These are phyloP conservation scores for Trichacis sp. DNA, from an alignment of 2,888 invertebrate species.

Conservation along the genomic window DNA sequence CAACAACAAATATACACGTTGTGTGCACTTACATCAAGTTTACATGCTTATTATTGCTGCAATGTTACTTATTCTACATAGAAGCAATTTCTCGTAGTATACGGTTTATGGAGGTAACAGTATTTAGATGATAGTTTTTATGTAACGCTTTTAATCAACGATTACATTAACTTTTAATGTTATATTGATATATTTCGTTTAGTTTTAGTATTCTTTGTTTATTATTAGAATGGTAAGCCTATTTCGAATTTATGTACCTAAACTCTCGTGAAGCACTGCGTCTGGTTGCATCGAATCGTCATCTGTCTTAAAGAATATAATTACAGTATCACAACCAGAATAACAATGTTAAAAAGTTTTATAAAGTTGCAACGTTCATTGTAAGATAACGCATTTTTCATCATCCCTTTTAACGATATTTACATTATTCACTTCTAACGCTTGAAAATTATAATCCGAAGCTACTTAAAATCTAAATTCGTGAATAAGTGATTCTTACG, in stretches of 20 bases:
- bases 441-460: too few species aligned
- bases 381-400: not conserved
- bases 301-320: constrained; percentile 1
- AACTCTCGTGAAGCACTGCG: constrained; percentile 19
- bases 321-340: not conserved
- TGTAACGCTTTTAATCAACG: constrained; percentile 19
- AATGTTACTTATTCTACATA: constrained; percentile 24
- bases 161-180: constrained; percentile 23
- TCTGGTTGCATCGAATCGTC: not conserved
- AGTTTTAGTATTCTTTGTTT: constrained; percentile 12
- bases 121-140: constrained; percentile 27
- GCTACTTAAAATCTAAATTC: too few species aligned
- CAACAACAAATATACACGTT: not conserved
- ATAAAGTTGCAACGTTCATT: not conserved
- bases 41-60: constrained; percentile 18
- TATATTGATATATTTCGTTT: constrained; percentile 28
- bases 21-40: constrained; percentile 17
- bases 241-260: not conserved
- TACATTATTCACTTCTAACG: not conserved
- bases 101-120: constrained; percentile 32
- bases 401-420: not conserved
- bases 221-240: constrained; percentile 10
- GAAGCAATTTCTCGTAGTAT: constrained; percentile 28
- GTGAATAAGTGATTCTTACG: too few species aligned
- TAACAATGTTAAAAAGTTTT: not conserved